Conservation (phyloP, 1,140 invertebrate genomes). For the Vollenhovia emeryi region DNA sequence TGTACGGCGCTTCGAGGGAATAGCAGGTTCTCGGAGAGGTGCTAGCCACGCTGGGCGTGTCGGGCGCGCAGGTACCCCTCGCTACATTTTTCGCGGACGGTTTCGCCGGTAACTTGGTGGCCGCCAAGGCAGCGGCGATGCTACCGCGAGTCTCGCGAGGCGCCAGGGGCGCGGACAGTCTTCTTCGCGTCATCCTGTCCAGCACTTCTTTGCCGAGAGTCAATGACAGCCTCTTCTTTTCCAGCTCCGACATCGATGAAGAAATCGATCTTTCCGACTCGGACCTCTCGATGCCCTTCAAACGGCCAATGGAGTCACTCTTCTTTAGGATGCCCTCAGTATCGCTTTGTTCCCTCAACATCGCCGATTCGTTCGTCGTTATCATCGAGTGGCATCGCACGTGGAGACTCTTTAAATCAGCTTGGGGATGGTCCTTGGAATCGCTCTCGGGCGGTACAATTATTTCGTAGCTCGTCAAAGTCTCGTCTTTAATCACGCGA, state of each 20-base stretch:
- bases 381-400: conserved; percentile 90
- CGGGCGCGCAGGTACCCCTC: neutral
- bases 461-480: conserved; percentile 86
- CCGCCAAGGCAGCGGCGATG: conserved; percentile 85
- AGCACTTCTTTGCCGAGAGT: conserved; percentile 90
- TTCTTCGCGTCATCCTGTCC: conserved; percentile 87
- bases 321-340: conserved; percentile 63
- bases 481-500: neutral
- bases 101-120: conserved; percentile 77
- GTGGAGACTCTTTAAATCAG: conserved; percentile 85
- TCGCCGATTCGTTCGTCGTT: conserved; percentile 62
- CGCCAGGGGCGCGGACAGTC: conserved; percentile 83
- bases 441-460: conserved; percentile 85
- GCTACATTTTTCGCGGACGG: neutral
- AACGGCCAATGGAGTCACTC: conserved; percentile 77
- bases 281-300: conserved; percentile 71
- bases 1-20: conserved; percentile 85
- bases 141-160: conserved; percentile 89
- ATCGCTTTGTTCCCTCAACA: conserved; percentile 27
- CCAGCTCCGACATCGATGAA: conserved; percentile 86
- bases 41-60: conserved; percentile 62
- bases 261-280: conserved; percentile 62
- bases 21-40: conserved; percentile 86
- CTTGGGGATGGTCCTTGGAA: conserved; percentile 55
- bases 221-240: conserved; percentile 90